These are phyloP conservation scores for Anser brachyrhynchus DNA, from an alignment of 2,113 vertebrate genomes.

Conservation along the genomic window DNA sequence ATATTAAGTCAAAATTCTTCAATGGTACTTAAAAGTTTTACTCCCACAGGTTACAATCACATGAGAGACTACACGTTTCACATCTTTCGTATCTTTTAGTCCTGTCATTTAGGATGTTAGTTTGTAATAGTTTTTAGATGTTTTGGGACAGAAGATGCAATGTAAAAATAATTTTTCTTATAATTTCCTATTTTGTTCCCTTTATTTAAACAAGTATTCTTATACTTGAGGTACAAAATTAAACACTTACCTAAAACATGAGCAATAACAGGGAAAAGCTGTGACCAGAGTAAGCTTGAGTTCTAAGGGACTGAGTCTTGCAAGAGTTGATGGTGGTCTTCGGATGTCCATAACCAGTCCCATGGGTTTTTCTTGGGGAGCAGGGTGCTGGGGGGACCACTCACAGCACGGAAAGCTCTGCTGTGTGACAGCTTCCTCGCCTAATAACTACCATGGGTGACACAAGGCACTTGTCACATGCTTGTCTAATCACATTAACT, in stretches of 20 bases:
- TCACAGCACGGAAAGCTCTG: neutral
- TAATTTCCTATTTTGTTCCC: neutral
- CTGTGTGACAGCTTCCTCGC: neutral
- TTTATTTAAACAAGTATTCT: conserved; percentile 28
- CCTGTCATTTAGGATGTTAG: neutral
- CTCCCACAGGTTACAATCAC: neutral
- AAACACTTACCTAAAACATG: neutral
- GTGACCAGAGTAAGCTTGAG: neutral
- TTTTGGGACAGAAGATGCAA: neutral
- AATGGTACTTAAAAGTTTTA: neutral
- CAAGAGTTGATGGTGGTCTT: neutral
- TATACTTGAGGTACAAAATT: neutral
- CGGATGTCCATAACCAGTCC: no score
- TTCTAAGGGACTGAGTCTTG: neutral
- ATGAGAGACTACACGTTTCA: neutral
- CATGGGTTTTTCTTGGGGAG: neutral
- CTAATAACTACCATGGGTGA: neutral
- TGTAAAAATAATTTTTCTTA: neutral
- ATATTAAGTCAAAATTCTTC: neutral
- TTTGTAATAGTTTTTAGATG: neutral
- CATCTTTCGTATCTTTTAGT: neutral
- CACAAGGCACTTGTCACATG: neutral
- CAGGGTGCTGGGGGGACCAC: no score
- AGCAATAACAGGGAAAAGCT: neutral
- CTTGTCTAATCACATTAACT: neutral